These are phyloP conservation scores for Lacerta bilineata DNA, from an alignment of 2,797 vertebrate species.

Conservation along the genomic window DNA sequence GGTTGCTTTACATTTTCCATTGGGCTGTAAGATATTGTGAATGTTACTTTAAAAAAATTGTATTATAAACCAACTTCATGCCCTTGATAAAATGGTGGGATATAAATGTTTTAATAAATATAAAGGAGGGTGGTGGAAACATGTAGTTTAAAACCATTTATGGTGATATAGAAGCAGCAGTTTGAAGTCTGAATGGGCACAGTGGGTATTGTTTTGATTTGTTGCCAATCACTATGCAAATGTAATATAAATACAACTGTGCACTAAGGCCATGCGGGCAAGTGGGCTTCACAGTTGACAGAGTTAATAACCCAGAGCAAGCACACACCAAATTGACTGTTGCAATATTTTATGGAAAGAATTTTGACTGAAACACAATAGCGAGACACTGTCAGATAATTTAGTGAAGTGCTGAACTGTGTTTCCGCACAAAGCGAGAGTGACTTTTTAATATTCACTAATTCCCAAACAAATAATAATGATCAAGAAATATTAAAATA, in stretches of 20 bases:
- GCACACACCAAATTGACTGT: constrained; percentile 52
- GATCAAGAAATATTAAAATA: constrained; percentile 85
- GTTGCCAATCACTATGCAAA: constrained; percentile 29
- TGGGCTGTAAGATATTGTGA: background rate
- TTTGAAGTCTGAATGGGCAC: background rate
- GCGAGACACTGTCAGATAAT: constrained; percentile 63
- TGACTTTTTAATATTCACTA: constrained; percentile 75
- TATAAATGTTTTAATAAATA: background rate
- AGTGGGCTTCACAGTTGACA: constrained; percentile 51
- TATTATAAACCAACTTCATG: background rate
- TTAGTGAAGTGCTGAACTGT: constrained; percentile 69
- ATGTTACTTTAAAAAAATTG: background rate
- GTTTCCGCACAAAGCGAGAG: constrained; percentile 59
- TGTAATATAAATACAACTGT: constrained; percentile 26
- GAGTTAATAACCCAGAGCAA: constrained; percentile 50
- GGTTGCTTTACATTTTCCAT: background rate
- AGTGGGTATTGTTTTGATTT: constrained; percentile 41
- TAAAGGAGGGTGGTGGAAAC: background rate
- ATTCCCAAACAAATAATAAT: constrained; percentile 81
- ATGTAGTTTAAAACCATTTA: constrained; percentile 8
- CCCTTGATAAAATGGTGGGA: background rate
- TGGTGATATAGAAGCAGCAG: background rate
- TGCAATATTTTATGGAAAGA: constrained; percentile 62
- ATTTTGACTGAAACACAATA: constrained; percentile 58
- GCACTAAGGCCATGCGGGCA: constrained; percentile 43